These are phyloP conservation scores for Valencia hispanica DNA, from an alignment of 2,797 vertebrate genomes.

Conservation along the genomic window DNA sequence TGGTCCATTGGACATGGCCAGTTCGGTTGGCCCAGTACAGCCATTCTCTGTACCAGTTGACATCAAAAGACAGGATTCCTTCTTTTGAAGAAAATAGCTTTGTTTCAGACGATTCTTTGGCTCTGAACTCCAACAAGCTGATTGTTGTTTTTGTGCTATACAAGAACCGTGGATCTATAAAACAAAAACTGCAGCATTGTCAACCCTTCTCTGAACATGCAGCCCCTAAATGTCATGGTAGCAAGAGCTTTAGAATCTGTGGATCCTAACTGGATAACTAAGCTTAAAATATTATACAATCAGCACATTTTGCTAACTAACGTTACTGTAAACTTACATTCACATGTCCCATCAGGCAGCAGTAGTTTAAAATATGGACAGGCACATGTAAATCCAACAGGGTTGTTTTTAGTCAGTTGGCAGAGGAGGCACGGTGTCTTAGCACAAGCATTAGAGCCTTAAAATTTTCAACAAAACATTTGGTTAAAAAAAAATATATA, in stretches of 20 bases:
- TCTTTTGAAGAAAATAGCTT: constrained; percentile 75
- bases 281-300: not conserved
- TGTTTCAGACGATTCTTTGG: constrained; percentile 47
- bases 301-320: not conserved
- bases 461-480: not conserved
- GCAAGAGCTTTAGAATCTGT: not conserved
- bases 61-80: constrained; percentile 82
- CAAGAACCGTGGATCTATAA: constrained; percentile 80
- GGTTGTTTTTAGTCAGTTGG: constrained; percentile 81
- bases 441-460: constrained; percentile 76
- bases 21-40: constrained; percentile 85
- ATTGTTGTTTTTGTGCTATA: constrained; percentile 75
- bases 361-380: constrained; percentile 85
- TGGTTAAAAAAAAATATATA: not conserved
- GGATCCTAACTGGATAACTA: not conserved
- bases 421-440: constrained; percentile 83
- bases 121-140: constrained; percentile 79
- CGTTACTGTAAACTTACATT: constrained; percentile 75
- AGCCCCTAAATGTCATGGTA: not conserved
- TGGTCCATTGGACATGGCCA: constrained; percentile 79
- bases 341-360: constrained; percentile 80
- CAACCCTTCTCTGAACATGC: not conserved
- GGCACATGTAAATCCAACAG: constrained; percentile 83
- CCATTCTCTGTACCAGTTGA: constrained; percentile 86
- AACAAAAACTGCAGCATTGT: not conserved